Evolutionary conservation across 2,888 invertebrate genomes (phyloP), one percentile per base, ranked within the genome.

Genomic region (Ptychoptera albimana): DNA sequence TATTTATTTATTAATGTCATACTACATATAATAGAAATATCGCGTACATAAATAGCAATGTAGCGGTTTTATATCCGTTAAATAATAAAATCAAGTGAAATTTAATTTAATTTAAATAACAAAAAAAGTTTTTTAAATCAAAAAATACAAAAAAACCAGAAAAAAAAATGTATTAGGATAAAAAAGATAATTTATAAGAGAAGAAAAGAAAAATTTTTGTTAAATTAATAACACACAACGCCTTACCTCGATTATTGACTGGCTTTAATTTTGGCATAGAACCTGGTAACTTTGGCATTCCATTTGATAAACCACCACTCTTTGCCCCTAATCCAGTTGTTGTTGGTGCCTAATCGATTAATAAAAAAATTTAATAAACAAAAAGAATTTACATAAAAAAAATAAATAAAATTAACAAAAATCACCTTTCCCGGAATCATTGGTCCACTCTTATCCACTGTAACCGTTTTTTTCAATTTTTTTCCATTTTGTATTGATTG

Each of bases 401-500:
- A 54, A 46, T 42, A 53, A 32, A 15, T 45, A 50, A 59, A 66
- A n/a, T n/a, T n/a, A n/a, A n/a, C n/a, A n/a, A n/a, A n/a, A n/a
- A n/a, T n/a, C 45, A 67, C 54, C 63, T 71, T 74, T 65, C 87
- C 85, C 53, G 77, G 69, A 52, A 88, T 68, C 42, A 74, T 61
- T 0, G 92, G 92, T 43, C 76, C 81, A 74, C 92, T 92, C 65
- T 87, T 84, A 61, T 93, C 92, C 55, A 83, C 80, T n/a, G 91
- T 91, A 1, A 79, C 79, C 44, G 88, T 73, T 67, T 89, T 91
- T 63, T 85, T 89, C 51, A 92, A 67, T 55, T 74, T 74, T 43
- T 80, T 67, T 46, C 91, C 92, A 61, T 81, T 80, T 54, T 87
- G 77, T 55, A 92, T 92, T 10, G 86, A 85, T 56, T 77, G 78